Conservation (phyloP, 1,140 invertebrate genomes). For the Gonioctena quinquepunctata region DNA sequence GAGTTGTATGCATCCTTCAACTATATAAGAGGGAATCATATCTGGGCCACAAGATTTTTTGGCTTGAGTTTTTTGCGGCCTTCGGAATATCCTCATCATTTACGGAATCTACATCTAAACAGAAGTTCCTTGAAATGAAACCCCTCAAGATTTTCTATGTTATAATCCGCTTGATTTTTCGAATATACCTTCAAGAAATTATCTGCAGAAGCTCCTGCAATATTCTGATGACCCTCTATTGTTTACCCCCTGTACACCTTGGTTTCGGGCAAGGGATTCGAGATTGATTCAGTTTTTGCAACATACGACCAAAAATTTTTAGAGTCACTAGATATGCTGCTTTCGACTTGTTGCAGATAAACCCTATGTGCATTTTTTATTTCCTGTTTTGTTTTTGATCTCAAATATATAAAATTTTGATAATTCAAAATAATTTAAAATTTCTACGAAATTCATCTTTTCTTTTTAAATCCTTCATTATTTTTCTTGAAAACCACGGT, state of each 20-base stretch:
- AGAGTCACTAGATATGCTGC: conserved; percentile 6
- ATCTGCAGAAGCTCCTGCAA: background rate
- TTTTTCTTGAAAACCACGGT: background rate
- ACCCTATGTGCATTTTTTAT: conserved; percentile 1
- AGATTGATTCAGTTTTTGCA: background rate
- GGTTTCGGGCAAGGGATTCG: background rate
- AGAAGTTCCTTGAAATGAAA: conserved; percentile 6
- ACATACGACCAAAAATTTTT: conserved; percentile 2
- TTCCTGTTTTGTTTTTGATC: conserved; percentile 6
- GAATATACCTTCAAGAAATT: conserved; percentile 10
- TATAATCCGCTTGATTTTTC: no score
- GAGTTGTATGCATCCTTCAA: no score
- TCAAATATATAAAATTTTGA: background rate
- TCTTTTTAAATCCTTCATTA: background rate
- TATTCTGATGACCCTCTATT: background rate
- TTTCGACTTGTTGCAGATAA: background rate
- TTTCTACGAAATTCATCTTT: conserved; percentile 10
- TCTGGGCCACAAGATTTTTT: background rate
- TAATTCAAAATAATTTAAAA: background rate
- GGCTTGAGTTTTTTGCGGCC: conserved; percentile 5
- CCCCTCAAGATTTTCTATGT: background rate
- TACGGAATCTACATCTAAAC: background rate
- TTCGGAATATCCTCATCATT: background rate
- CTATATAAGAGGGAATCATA: conserved; percentile 2
- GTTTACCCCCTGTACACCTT: conserved; percentile 3